Conservation (phyloP, 2,113 vertebrate species). For the Trogon melanurus region DNA sequence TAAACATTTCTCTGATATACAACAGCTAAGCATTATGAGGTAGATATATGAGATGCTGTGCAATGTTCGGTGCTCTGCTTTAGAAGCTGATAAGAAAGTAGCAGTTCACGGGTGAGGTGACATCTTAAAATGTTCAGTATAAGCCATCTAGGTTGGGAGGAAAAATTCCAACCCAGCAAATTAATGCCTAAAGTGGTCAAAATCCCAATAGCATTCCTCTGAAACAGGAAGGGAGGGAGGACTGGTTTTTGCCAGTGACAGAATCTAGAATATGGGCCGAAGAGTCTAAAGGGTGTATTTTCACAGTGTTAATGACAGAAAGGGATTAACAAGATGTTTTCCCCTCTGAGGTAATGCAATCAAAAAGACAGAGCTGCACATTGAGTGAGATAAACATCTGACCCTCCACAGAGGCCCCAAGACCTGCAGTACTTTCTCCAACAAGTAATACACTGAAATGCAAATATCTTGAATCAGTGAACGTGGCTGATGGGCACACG, state of each 20-base stretch:
- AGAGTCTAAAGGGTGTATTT: background rate
- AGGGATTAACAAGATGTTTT: background rate
- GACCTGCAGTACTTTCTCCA: background rate
- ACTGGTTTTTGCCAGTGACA: background rate
- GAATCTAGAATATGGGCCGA: background rate
- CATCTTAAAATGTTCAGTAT: background rate
- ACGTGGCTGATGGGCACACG: background rate
- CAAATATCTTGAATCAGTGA: background rate
- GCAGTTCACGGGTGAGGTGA: background rate
- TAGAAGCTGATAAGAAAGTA: background rate
- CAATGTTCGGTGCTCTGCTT: background rate
- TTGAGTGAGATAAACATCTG: background rate
- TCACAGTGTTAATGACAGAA: background rate
- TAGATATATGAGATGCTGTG: background rate
- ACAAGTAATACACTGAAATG: background rate
- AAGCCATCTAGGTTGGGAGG: background rate
- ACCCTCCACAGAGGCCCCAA: background rate
- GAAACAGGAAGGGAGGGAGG: background rate
- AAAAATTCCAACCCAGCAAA: background rate
- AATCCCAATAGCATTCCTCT: background rate
- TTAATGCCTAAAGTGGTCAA: background rate
- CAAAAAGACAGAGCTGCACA: background rate
- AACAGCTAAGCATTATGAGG: background rate
- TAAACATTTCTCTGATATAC: background rate
- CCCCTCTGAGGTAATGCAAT: background rate